Conservation (phyloP, 2,113 vertebrate species). For the Fregata magnificens region DNA sequence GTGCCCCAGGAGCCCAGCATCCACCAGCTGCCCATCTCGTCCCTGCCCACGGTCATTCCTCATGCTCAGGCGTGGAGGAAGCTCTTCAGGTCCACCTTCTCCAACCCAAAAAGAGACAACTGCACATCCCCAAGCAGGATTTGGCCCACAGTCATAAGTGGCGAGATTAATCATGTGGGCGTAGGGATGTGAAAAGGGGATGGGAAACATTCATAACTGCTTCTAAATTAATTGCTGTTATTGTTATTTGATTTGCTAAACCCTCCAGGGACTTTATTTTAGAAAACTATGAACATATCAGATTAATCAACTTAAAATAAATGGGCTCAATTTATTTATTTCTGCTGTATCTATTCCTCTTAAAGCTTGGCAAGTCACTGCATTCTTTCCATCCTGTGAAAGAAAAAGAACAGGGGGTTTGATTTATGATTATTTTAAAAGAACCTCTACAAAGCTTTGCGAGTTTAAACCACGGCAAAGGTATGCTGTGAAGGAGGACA, state of each 20-base stretch:
- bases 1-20: background rate
- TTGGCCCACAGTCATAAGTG: background rate
- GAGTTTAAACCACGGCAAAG: background rate
- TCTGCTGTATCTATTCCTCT: slow-evolving; percentile 24
- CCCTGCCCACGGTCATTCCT: background rate
- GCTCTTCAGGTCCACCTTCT: background rate
- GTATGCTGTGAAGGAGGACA: background rate
- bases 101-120: background rate
- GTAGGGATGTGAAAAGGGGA: background rate
- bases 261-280: slow-evolving; percentile 17
- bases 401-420: background rate
- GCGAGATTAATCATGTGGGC: background rate
- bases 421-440: slow-evolving; percentile 8
- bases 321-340: slow-evolving; percentile 55
- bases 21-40: background rate
- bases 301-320: slow-evolving; percentile 57
- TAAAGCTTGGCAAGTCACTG: slow-evolving; percentile 18
- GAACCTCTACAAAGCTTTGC: background rate
- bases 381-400: slow-evolving; percentile 46
- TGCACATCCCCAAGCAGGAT: background rate
- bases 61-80: background rate
- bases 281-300: slow-evolving; percentile 28
- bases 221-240: slow-evolving; percentile 29
- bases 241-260: slow-evolving; percentile 50
- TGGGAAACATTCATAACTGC: slow-evolving; percentile 8